Evolutionary conservation across 2,888 invertebrate genomes (phyloP), one percentile per base, ranked within the genome.

Genomic region (Diploptera punctata): DNA sequence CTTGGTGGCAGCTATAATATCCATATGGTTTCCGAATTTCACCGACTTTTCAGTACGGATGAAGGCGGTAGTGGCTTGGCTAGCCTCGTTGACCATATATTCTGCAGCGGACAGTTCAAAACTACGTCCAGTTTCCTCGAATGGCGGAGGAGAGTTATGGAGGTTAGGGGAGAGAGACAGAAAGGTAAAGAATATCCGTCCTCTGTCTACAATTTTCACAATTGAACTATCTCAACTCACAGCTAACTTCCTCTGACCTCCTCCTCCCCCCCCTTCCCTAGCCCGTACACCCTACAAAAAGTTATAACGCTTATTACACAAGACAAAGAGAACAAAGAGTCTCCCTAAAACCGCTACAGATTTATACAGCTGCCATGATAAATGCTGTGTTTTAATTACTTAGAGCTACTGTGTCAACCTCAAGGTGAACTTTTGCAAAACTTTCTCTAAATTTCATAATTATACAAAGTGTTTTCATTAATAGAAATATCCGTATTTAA

Each of bases 131-230:
- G 38, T 38, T 65, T 47, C 44, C 65, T 65, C 44, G 44, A 26
- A 26, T 47, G 21, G 65, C 7, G 29, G 57, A 29, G 47, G 65
- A 47, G 65, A 65, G 65, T 65, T 65, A 65, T 47, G 65, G 65
- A 24, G 31, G 29, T 31, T 16, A 13, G 60, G 60, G 60, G 60
- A 16, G 26, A n/a, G 47, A 26, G 65, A 65, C 16, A 24, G 24
- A 47, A 47, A 47, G 47, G 65, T 47, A 47, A 47, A 65, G 44
- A 44, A 65, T 43, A 24, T 21, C 44, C 24, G 38, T 21, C 65
- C 65, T 65, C n/a, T 21, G 65, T 47, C 47, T n/a, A 65, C 47
- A 47, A 65, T 65, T 65, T 65, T 43, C 44, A 65, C 65, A 65
- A 65, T 65, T 65, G 16, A 44, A 26, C 26, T 54, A 54, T 54